Evolutionary conservation across 2,113 vertebrate species (phyloP).

Genomic region (Heterotis niloticus): DNA sequence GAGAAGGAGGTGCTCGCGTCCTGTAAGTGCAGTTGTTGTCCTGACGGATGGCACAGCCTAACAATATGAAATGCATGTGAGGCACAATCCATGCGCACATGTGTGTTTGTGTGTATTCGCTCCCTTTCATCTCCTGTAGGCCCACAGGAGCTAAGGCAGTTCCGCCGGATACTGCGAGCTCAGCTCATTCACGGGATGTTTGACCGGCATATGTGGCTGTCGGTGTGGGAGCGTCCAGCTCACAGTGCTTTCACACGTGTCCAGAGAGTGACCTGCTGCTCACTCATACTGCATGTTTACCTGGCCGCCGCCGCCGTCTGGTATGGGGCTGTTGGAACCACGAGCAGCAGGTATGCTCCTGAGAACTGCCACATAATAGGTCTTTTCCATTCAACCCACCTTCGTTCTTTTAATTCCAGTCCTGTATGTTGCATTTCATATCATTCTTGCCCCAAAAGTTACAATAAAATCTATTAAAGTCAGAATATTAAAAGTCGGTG

Average conservation of each 20-base stretch:
- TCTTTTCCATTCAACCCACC: neutral
- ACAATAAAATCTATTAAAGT: too few relatives aligned
- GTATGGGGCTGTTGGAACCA: conserved; percentile 62
- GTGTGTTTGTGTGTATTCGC: neutral
- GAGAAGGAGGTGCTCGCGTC: conserved; percentile 70
- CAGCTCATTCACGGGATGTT: conserved; percentile 65
- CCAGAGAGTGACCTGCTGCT: conserved; percentile 67
- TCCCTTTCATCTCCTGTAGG: conserved; percentile 42
- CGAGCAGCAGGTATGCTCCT: conserved; percentile 49
- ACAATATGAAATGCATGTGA: neutral
- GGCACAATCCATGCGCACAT: neutral
- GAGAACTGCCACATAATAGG: neutral
- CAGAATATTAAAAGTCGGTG: too few relatives aligned
- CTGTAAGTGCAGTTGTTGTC: conserved; percentile 51
- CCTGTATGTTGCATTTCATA: too few relatives aligned
- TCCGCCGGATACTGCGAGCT: conserved; percentile 57
- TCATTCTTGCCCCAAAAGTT: too few relatives aligned
- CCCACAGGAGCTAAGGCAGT: conserved; percentile 63
- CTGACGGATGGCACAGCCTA: neutral
- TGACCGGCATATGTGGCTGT: conserved; percentile 72
- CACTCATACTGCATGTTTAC: conserved; percentile 65
- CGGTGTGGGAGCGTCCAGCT: conserved; percentile 63
- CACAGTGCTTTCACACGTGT: conserved; percentile 65
- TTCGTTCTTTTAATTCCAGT: too few relatives aligned
- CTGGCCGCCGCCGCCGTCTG: conserved; percentile 61